Base-by-base conservation (phyloP, 2,888 invertebrate species). In the Lithophane semibrunnea region DNA sequence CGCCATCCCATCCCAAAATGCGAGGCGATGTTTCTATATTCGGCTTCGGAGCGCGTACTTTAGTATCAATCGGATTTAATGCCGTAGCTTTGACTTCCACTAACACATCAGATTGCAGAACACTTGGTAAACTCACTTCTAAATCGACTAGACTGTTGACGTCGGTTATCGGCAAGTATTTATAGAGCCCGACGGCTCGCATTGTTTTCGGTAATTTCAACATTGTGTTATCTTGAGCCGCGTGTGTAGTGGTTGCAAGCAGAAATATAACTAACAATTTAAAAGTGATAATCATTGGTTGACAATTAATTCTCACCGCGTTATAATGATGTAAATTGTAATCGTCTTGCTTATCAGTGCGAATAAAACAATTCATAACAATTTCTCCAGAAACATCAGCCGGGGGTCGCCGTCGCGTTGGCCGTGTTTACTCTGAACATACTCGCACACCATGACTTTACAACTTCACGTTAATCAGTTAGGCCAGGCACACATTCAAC, bases 61-160 rank as follows among this genome's bases (percentile, higher is more conserved):
- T 96, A 0, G 94, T 92, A 78, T 96, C 96, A 47, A 96, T 94
- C 9, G 96, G 96, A 83, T 96, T 96, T 8, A 96, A 92, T 49
- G 95, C 89, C 10, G 88, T 92, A n/a, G 96, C 95, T 77, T 94
- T 95, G 16, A 96, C 96, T 91, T 96, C 91, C 2, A 96, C 91
- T 71, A 96, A 88, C 37, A 96, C 92, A 76, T 96, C 95, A n/a
- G 88, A 90, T 69, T 91, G 90, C 68, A 86, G 82, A 24, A 94
- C 58, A 49, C 73, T 88, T 47, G 96, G 96, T 73, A 96, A 81
- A 80, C 80, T 89, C n/a, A 95, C 89, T 90, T 94, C 92, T 75
- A 96, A 76, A 88, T 96, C 95, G n/a, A 94, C 69, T 7, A 96
- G 91, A 83, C 96, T 95, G 37, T 92, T 91, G 1, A 88, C 81